These are phyloP conservation scores for Tetramorium bicarinatum DNA, from an alignment of 2,888 invertebrate species.

Conservation along the genomic window DNA sequence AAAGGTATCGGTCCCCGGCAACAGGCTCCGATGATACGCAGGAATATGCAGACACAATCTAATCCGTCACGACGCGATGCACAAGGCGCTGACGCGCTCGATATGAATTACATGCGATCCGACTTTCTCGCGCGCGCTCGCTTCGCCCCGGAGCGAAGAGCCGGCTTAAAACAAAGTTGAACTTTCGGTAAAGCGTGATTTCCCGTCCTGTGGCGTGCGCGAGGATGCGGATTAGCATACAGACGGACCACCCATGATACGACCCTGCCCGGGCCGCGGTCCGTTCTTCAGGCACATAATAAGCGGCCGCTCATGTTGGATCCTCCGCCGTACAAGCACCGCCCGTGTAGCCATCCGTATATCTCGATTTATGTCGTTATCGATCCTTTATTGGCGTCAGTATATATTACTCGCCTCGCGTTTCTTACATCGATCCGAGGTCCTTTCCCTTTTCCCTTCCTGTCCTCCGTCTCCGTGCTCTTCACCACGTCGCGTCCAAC, in stretches of 20 bases:
- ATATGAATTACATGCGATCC: slow-evolving; percentile 49
- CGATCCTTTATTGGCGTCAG: slow-evolving; percentile 85
- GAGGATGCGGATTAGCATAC: slow-evolving; percentile 81
- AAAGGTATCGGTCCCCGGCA: background rate
- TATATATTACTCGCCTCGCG: slow-evolving; percentile 77
- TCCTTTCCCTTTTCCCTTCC: slow-evolving; percentile 17
- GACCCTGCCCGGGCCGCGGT: slow-evolving; percentile 81
- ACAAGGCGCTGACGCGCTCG: slow-evolving; percentile 49
- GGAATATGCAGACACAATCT: slow-evolving; percentile 42
- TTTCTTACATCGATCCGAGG: slow-evolving; percentile 69
- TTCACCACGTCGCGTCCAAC: background rate
- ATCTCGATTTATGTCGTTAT: slow-evolving; percentile 86
- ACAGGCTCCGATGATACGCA: slow-evolving; percentile 34
- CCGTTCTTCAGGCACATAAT: slow-evolving; percentile 81
- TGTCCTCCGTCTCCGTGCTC: slow-evolving; percentile 5
- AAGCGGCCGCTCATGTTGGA: slow-evolving; percentile 84
- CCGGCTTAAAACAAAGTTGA: slow-evolving; percentile 54
- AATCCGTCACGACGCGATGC: slow-evolving; percentile 46
- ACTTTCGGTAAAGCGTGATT: slow-evolving; percentile 64
- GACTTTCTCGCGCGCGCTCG: slow-evolving; percentile 35
- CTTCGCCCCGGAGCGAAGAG: slow-evolving; percentile 27
- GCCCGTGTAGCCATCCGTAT: slow-evolving; percentile 85
- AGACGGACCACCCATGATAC: slow-evolving; percentile 85
- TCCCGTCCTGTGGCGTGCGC: slow-evolving; percentile 59
- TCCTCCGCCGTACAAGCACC: slow-evolving; percentile 83